Conservation (phyloP, 2,888 invertebrate genomes). For the Micropterix aruncella region DNA sequence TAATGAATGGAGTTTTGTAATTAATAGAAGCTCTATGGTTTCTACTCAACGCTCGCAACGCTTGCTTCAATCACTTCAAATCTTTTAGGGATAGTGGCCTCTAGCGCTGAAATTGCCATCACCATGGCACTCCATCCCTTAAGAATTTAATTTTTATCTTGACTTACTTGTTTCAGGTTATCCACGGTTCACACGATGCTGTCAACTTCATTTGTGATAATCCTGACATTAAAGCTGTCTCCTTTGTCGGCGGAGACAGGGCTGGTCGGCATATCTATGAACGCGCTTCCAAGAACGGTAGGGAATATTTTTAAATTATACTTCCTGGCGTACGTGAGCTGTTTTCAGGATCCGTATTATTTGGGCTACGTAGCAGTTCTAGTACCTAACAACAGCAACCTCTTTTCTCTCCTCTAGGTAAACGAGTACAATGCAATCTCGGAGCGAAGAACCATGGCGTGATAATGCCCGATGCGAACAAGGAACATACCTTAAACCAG, state of each 20-base stretch:
- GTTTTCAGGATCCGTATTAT: too few species aligned
- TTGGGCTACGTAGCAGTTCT: too few species aligned
- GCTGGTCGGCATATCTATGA: constrained; percentile 95
- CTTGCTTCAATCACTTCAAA: too few species aligned
- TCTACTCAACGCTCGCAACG: too few species aligned
- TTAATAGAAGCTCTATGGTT: too few species aligned
- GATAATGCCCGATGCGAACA: constrained; percentile 94
- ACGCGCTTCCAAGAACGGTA: constrained; percentile 78
- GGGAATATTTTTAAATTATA: too few species aligned
- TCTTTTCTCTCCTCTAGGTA: constrained; percentile 30
- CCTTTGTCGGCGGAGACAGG: constrained; percentile 94
- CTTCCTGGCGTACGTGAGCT: too few species aligned
- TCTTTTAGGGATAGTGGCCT: too few species aligned
- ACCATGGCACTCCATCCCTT: too few species aligned
- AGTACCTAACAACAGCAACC: not conserved
- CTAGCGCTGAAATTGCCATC: too few species aligned
- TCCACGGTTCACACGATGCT: constrained; percentile 89
- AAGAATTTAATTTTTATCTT: too few species aligned
- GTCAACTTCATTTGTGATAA: constrained; percentile 97
- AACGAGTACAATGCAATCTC: constrained; percentile 96
- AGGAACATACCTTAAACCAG: constrained; percentile 90
- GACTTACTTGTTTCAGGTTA: constrained; percentile 38
- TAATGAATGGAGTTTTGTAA: too few species aligned
- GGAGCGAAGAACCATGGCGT: constrained; percentile 99
- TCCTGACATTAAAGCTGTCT: constrained; percentile 91